Conservation (phyloP, 2,113 vertebrate species). For the Aphyosemion australe region DNA sequence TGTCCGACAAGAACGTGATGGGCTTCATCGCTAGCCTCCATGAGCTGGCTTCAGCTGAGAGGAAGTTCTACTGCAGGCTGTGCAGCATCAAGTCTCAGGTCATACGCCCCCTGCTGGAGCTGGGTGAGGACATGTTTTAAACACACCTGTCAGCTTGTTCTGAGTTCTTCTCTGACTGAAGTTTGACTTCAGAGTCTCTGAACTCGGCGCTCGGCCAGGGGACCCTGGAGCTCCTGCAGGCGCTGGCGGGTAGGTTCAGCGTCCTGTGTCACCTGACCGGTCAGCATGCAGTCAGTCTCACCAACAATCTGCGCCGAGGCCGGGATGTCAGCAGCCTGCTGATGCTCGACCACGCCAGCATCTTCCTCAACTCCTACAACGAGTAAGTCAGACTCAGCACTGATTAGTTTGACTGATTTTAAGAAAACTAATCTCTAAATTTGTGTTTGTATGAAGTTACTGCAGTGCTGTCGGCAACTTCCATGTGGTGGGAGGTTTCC, state of each 20-base stretch:
- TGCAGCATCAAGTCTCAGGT: conserved; percentile 88
- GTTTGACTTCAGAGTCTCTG: conserved; percentile 83
- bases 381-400: conserved; percentile 79
- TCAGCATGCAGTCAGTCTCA: conserved; percentile 90
- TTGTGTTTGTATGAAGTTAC: conserved; percentile 79
- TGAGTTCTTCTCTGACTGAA: background rate
- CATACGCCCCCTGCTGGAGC: conserved; percentile 89
- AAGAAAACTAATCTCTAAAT: background rate
- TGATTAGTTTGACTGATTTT: background rate
- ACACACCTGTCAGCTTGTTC: too few species aligned
- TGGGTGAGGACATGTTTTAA: conserved; percentile 78
- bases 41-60: conserved; percentile 91
- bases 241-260: conserved; percentile 85
- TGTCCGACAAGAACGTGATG: conserved; percentile 91
- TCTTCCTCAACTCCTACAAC: conserved; percentile 90
- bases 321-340: conserved; percentile 85
- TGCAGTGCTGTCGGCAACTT: conserved; percentile 86
- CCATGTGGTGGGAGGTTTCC: conserved; percentile 93
- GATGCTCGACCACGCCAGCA: conserved; percentile 85
- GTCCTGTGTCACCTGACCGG: conserved; percentile 92
- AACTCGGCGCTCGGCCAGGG: conserved; percentile 73
- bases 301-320: conserved; percentile 85
- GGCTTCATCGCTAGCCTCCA: conserved; percentile 93
- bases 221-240: conserved; percentile 84
- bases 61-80: conserved; percentile 90